Evolutionary conservation across 2,888 invertebrate genomes (phyloP).

Genomic region (Endotricha flammealis): DNA sequence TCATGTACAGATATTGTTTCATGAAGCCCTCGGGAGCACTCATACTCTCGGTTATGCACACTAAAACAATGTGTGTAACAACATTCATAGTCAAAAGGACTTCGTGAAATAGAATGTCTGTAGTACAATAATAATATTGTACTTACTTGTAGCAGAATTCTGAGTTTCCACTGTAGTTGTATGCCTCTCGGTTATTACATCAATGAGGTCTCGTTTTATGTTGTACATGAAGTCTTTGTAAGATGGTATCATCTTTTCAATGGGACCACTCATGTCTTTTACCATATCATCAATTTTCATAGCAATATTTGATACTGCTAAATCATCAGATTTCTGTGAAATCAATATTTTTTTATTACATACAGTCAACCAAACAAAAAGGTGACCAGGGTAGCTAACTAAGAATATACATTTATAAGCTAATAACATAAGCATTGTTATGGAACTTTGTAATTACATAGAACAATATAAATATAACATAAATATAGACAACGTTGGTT

Average conservation of each 20-base stretch:
- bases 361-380: too few species aligned
- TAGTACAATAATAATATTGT: too few species aligned
- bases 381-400: too few species aligned
- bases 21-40: too few species aligned
- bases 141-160: conserved; percentile 49
- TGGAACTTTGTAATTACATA: too few species aligned
- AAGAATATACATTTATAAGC: too few species aligned
- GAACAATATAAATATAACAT: too few species aligned
- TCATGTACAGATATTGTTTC: too few species aligned
- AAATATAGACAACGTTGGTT: too few species aligned
- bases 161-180: conserved; percentile 70
- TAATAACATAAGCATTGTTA: too few species aligned
- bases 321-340: conserved; percentile 71
- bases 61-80: conserved; percentile 82
- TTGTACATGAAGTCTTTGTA: conserved; percentile 79
- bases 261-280: conserved; percentile 70
- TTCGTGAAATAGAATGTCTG: conserved; percentile 43
- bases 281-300: conserved; percentile 79
- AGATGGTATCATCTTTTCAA: conserved; percentile 82
- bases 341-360: too few species aligned
- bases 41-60: conserved; percentile 74
- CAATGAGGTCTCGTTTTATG: conserved; percentile 81
- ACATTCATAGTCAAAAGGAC: conserved; percentile 72
- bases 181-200: conserved; percentile 72
- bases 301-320: conserved; percentile 80